phyloP scores from a whole-genome alignment of 2,113 vertebrate genomes.

The Prunella himalayana region DNA sequence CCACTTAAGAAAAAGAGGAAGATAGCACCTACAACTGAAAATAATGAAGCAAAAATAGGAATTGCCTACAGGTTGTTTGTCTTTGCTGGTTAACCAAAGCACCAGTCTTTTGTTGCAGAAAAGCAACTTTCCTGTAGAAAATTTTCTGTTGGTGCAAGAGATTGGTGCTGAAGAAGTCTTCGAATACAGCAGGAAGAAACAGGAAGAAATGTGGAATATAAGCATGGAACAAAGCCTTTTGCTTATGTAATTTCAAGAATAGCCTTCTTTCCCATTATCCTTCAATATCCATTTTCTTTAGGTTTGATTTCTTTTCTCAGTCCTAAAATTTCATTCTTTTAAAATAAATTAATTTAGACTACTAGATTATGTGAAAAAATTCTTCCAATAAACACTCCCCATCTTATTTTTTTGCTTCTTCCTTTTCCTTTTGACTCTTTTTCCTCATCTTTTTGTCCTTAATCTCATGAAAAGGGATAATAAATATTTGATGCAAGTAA shows the following conservation, averaged over 20 bases:
- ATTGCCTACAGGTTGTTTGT: background rate
- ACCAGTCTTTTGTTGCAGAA: background rate
- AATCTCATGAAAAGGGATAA: background rate
- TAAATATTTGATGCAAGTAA: background rate
- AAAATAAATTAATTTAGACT: background rate
- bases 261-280: background rate
- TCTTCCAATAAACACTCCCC: background rate
- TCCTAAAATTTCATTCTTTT: background rate
- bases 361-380: background rate
- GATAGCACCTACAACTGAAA: background rate
- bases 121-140: background rate
- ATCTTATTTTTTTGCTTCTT: background rate
- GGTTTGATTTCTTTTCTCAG: background rate
- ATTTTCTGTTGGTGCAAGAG: background rate
- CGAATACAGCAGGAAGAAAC: background rate
- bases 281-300: background rate
- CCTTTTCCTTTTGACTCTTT: background rate
- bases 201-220: background rate
- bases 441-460: background rate
- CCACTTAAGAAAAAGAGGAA: background rate
- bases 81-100: background rate
- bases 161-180: background rate
- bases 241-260: background rate
- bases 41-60: background rate
- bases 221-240: background rate